Conservation (phyloP, 2,113 vertebrate species). For the Catagonus wagneri region DNA sequence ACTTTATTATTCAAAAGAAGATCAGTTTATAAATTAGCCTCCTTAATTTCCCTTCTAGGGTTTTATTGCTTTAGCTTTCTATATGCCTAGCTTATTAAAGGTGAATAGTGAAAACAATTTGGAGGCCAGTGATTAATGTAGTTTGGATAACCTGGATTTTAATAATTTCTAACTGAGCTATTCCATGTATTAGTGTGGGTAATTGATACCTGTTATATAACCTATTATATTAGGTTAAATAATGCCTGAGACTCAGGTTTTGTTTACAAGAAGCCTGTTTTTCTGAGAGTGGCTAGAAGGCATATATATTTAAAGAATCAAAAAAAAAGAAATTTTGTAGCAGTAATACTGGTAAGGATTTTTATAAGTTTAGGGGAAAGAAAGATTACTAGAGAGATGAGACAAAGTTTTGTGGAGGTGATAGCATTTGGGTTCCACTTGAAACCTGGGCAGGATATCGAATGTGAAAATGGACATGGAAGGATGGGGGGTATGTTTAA, state of each 20-base stretch:
- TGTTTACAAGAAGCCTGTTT: neutral
- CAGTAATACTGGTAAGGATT: neutral
- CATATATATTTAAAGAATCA: neutral
- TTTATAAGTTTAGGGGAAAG: neutral
- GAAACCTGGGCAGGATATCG: neutral
- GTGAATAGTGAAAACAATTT: neutral
- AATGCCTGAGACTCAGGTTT: neutral
- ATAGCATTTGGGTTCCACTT: neutral
- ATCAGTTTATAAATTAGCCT: neutral
- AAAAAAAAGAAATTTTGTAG: neutral
- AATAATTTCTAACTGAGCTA: neutral
- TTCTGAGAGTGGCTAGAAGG: neutral
- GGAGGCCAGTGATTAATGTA: constrained; percentile 31
- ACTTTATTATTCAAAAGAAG: neutral
- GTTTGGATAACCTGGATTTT: neutral
- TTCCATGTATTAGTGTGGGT: neutral
- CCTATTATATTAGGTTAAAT: neutral
- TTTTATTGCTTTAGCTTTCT: neutral
- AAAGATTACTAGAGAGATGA: neutral
- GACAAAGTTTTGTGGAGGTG: neutral
- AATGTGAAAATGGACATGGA: neutral
- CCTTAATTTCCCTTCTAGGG: neutral
- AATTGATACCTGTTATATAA: neutral
- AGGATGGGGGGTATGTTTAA: neutral
- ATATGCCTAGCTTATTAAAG: neutral